Evolutionary conservation across 2,797 vertebrate genomes (phyloP).

Genomic region (Sebastes minor): DNA sequence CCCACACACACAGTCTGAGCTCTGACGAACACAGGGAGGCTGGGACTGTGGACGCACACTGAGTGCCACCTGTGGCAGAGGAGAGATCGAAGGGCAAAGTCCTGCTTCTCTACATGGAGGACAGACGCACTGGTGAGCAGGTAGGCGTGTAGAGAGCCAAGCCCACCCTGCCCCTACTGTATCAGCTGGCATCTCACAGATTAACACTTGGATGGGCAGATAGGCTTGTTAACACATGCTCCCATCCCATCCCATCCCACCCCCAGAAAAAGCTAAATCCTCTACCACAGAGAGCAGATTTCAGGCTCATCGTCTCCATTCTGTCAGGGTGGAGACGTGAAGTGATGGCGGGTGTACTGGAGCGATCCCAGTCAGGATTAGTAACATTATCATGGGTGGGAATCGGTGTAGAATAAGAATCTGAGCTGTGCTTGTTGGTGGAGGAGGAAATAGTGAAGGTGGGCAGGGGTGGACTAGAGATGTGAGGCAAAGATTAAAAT

Average conservation of each 20-base stretch:
- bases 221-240: constrained; percentile 78
- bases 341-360: constrained; percentile 48
- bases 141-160: constrained; percentile 62
- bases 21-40: constrained; percentile 54
- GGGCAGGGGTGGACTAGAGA: not conserved
- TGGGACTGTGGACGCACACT: constrained; percentile 51
- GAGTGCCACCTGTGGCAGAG: constrained; percentile 70
- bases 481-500: constrained; percentile 21
- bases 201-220: constrained; percentile 75
- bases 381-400: constrained; percentile 62
- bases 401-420: constrained; percentile 51
- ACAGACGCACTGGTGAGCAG: constrained; percentile 61
- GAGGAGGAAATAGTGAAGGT: not conserved
- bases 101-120: constrained; percentile 46
- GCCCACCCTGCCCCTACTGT: constrained; percentile 59
- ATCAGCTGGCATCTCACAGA: constrained; percentile 73
- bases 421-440: constrained; percentile 19
- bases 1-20: constrained; percentile 52
- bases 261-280: constrained; percentile 50
- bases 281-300: constrained; percentile 63
- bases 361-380: constrained; percentile 71
- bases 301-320: constrained; percentile 65
- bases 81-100: constrained; percentile 61
- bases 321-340: constrained; percentile 59
- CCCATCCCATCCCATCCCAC: constrained; percentile 31